A percentile compares a stretch with the other conserved stretches of the same genome.
These are phyloP conservation scores for Watsonalla cultraria DNA, from an alignment of 2,888 invertebrate genomes.

Conservation along the genomic window DNA sequence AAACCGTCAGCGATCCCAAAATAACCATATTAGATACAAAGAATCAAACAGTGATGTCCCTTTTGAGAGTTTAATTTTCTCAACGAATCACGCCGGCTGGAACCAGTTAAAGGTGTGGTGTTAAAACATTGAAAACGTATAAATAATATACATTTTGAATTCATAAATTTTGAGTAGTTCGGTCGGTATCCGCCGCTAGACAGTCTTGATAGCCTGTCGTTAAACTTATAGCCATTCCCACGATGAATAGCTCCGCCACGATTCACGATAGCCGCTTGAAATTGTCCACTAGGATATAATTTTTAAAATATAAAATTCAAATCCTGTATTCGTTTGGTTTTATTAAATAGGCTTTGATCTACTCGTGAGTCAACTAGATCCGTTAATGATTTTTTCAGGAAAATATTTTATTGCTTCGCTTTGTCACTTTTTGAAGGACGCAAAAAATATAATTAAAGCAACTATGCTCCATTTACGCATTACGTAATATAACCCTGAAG, in stretches of 20 bases:
- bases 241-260: neutral
- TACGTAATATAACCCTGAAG: neutral
- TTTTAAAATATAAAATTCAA: no score
- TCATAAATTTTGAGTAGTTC: neutral
- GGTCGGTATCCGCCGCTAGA: neutral
- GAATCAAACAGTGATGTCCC: constrained; percentile 1
- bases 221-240: neutral
- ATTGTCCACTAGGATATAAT: no score
- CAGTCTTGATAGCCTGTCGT: neutral
- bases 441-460: neutral
- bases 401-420: no score
- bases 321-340: no score
- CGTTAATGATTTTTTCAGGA: no score
- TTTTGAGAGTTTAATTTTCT: neutral
- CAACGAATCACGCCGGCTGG: neutral
- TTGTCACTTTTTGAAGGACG: no score
- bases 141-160: neutral
- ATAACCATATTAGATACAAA: constrained; percentile 24
- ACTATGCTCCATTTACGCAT: neutral
- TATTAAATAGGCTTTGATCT: no score
- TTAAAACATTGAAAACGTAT: neutral
- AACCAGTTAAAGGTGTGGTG: neutral
- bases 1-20: constrained; percentile 42
- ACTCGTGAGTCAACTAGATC: no score
- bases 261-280: no score